These are phyloP conservation scores for Ibidorhyncha struthersii DNA, from an alignment of 2,113 vertebrate genomes.

Conservation along the genomic window DNA sequence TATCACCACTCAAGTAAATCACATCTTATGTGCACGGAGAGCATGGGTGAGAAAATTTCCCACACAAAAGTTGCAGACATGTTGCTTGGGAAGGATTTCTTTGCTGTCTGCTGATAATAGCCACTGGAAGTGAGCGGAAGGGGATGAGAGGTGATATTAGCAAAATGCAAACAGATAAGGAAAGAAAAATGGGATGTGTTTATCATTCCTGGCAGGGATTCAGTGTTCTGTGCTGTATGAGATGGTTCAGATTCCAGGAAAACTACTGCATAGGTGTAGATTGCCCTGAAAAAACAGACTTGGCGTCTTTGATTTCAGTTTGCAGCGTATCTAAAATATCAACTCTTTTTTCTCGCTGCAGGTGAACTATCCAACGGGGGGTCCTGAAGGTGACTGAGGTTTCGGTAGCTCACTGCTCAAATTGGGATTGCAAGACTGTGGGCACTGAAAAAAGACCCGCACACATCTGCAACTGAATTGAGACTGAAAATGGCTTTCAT, in stretches of 20 bases:
- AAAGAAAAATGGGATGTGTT: conserved; percentile 58
- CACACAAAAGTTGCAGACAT: not conserved
- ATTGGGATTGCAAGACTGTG: not conserved
- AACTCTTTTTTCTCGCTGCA: not conserved
- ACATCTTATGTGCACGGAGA: not conserved
- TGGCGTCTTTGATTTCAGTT: not conserved
- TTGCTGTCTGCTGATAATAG: conserved; percentile 61
- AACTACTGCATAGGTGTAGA: conserved; percentile 3
- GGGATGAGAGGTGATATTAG: conserved; percentile 40
- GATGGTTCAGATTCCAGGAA: conserved; percentile 45
- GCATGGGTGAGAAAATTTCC: not conserved
- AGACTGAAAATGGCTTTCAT: not conserved
- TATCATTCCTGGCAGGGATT: conserved; percentile 62
- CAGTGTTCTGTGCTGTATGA: not conserved
- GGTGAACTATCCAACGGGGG: not conserved
- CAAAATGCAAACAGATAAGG: conserved; percentile 68
- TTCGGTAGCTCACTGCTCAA: not conserved
- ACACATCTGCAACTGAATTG: not conserved
- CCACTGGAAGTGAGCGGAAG: conserved; percentile 46
- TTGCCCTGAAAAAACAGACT: not conserved
- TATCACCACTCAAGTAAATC: not conserved
- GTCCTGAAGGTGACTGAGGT: not conserved
- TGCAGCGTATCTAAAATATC: not conserved
- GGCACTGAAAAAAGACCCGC: not conserved
- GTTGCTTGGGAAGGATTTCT: conserved; percentile 1